Evolutionary conservation across 92 coral and sea anemone genomes (phyloP).

Genomic region (Epizoanthus ramosus): DNA sequence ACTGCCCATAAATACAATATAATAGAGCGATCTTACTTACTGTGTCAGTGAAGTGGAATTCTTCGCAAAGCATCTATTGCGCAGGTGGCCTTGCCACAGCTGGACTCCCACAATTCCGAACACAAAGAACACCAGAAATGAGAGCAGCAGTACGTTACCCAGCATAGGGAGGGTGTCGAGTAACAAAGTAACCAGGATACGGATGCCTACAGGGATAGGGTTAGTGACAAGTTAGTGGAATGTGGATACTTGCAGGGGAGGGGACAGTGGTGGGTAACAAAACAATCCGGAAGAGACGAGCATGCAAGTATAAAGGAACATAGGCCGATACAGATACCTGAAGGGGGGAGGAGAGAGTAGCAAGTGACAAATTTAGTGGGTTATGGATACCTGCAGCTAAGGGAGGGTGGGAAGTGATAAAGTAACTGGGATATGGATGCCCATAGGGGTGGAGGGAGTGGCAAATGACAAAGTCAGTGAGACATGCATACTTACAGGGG

Average conservation of each 20-base stretch:
- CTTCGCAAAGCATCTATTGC: slow-evolving; percentile 79
- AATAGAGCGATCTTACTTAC: slow-evolving; percentile 33
- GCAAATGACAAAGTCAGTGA: slow-evolving; percentile 53
- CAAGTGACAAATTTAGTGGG: background rate
- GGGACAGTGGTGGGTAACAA: background rate
- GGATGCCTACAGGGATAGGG: slow-evolving; percentile 68
- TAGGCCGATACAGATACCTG: background rate
- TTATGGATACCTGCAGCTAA: slow-evolving; percentile 40
- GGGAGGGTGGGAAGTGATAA: background rate
- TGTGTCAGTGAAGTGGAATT: slow-evolving; percentile 40
- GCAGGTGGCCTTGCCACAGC: slow-evolving; percentile 90
- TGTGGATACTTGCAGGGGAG: slow-evolving; percentile 43
- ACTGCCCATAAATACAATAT: too few species aligned
- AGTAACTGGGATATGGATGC: background rate
- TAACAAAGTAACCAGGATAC: slow-evolving; percentile 87
- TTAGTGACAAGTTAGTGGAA: background rate
- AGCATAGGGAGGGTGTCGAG: slow-evolving; percentile 93
- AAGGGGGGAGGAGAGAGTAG: background rate
- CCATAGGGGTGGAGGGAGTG: slow-evolving; percentile 29
- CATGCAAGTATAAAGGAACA: too few species aligned
- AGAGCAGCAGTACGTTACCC: slow-evolving; percentile 84
- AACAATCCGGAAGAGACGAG: background rate
- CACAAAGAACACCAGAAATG: slow-evolving; percentile 89
- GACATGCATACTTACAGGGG: slow-evolving; percentile 33
- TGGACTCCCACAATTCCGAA: slow-evolving; percentile 94